Percentiles rank a stretch among this genome's conserved stretches.
These are phyloP conservation scores for Myopa tessellatipennis DNA, from an alignment of 2,888 invertebrate species.

Conservation along the genomic window DNA sequence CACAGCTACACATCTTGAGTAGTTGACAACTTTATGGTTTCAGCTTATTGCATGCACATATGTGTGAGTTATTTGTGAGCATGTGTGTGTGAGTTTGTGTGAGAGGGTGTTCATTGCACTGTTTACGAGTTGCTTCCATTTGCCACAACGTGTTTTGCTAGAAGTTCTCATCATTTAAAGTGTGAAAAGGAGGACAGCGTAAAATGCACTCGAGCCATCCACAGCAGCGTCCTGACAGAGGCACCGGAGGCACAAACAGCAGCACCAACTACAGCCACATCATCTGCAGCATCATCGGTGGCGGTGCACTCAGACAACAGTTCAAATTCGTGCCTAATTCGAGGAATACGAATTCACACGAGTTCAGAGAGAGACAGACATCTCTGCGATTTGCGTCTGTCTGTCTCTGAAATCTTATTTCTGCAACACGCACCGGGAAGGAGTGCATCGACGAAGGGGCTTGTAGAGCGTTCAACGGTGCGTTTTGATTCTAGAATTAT, in stretches of 20 bases:
- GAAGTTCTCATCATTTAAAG: constrained; percentile 25
- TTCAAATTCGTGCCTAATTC: background rate
- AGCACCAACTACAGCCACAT: background rate
- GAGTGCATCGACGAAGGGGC: too few species aligned
- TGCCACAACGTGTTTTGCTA: constrained; percentile 2
- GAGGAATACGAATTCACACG: background rate
- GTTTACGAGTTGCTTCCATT: constrained; percentile 9
- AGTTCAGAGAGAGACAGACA: too few species aligned
- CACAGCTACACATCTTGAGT: background rate
- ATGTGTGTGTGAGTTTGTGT: background rate
- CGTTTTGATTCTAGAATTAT: too few species aligned
- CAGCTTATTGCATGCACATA: constrained; percentile 23
- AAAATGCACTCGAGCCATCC: constrained; percentile 14
- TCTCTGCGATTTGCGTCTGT: too few species aligned
- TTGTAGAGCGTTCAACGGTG: too few species aligned
- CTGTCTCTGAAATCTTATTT: too few species aligned
- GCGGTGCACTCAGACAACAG: background rate
- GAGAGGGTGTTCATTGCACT: background rate
- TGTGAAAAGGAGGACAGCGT: constrained; percentile 10
- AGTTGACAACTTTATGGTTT: background rate
- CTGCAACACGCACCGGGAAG: too few species aligned
- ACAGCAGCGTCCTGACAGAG: background rate
- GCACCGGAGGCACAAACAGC: background rate
- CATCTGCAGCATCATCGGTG: constrained; percentile 1
- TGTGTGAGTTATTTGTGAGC: background rate